phyloP scores from a whole-genome alignment of 2,113 vertebrate genomes.

The Rafetus swinhoei region DNA sequence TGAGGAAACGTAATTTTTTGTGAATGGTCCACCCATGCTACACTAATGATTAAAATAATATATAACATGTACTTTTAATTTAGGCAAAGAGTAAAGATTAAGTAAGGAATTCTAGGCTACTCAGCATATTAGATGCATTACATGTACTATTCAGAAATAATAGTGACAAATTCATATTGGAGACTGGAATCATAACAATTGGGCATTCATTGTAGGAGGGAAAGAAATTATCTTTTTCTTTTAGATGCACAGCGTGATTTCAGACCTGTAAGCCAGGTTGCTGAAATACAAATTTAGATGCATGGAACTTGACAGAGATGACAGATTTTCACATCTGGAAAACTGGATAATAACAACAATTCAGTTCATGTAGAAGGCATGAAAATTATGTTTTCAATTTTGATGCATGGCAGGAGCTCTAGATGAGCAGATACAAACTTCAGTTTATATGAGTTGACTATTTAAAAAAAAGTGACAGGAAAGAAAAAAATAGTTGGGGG shows the following conservation, averaged over 20 bases:
- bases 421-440: constrained; percentile 71
- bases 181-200: constrained; percentile 50
- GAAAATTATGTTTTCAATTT: constrained; percentile 74
- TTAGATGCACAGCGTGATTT: constrained; percentile 54
- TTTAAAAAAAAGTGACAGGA: constrained; percentile 5
- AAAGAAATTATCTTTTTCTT: constrained; percentile 72
- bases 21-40: neutral
- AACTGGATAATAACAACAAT: constrained; percentile 78
- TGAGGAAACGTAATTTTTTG: neutral
- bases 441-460: constrained; percentile 48
- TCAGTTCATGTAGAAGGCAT: constrained; percentile 68
- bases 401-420: constrained; percentile 62
- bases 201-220: constrained; percentile 35
- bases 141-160: constrained; percentile 68
- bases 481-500: constrained; percentile 40
- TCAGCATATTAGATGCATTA: constrained; percentile 48
- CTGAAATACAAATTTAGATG: constrained; percentile 67
- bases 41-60: neutral
- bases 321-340: constrained; percentile 79
- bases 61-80: constrained; percentile 30
- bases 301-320: constrained; percentile 65
- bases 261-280: constrained; percentile 58
- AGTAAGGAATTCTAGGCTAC: neutral
- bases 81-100: neutral
- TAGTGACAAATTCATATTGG: constrained; percentile 60